These are phyloP conservation scores for Hypothenemus hampei DNA, from an alignment of 1,140 invertebrate genomes.

Conservation along the genomic window DNA sequence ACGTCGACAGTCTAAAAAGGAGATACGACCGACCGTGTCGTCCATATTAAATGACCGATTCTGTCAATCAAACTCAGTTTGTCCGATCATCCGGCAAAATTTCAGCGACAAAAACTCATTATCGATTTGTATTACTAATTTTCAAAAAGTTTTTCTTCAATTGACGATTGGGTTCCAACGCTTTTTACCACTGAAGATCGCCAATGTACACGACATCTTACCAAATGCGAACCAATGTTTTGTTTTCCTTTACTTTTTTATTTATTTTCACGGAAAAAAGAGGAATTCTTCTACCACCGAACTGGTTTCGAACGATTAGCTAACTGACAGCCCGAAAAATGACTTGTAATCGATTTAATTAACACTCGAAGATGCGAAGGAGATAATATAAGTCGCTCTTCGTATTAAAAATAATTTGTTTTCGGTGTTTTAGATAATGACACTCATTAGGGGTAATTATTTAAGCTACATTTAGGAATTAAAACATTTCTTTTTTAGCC, in stretches of 20 bases:
- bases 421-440: constrained; percentile 26
- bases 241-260: no score
- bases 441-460: constrained; percentile 11
- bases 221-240: no score
- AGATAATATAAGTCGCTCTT: constrained; percentile 10
- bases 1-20: constrained; percentile 29
- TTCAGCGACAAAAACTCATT: constrained; percentile 30
- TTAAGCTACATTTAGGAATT: constrained; percentile 11
- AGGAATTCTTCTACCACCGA: constrained; percentile 15
- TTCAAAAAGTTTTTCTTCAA: constrained; percentile 15
- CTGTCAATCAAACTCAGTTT: constrained; percentile 31
- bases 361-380: constrained; percentile 23
- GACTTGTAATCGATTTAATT: constrained; percentile 30
- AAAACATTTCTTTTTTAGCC: background rate
- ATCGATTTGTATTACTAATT: constrained; percentile 35
- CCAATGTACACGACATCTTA: no score
- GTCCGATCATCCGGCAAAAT: constrained; percentile 28
- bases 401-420: constrained; percentile 31
- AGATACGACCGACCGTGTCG: constrained; percentile 27
- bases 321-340: constrained; percentile 27
- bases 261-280: no score
- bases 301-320: constrained; percentile 29
- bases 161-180: no score
- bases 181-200: no score
- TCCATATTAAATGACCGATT: constrained; percentile 31